Evolutionary conservation across 2,888 invertebrate genomes (phyloP), one percentile per base, ranked within the genome.

Genomic region (Agriopis leucophaearia): DNA sequence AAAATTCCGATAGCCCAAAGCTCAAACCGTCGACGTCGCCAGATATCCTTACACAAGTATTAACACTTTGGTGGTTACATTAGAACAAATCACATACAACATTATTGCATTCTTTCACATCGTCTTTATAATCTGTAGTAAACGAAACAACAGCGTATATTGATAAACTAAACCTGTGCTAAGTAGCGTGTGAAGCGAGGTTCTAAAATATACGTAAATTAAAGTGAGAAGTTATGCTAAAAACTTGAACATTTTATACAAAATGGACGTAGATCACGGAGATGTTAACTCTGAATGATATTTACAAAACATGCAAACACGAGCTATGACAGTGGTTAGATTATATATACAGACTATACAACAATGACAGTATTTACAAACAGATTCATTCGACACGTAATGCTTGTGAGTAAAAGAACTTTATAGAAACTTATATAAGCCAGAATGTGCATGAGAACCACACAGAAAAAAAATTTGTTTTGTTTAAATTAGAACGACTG

Each of bases 251-350:
- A 61, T 77, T 84, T 82, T 80, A 85, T 85, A 89, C 83, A 88
- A 89, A 89, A 87, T 91, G 91, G 90, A 91, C 91, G 90, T 87
- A 83, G 85, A 56, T 56, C 76, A 81, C 81, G 86, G 86, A 84
- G 80, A 85, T 81, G 38, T 72, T 71, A 16, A 74, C 64, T 59
- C 64, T 63, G 70, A 73, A 70, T 71, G 51, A 47, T 80, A 80
- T 80, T 76, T 75, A 80, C 77, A 78, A 69, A 76, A 72, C 58
- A 52, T 51, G 52, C 18, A 8, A 35, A 61, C 47, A 58, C 55
- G 55, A 55, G 55, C 42, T 50, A 59, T 50, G 63, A 58, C 50
- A 66, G 50, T 55, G 40, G n/a, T 52, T 38, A 57, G 51, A 58
- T 27, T 44, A 13, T 58, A 48, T 65, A 16, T 42, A 54, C 36